Base-by-base conservation (phyloP, 30 jellyfish, hydroid and myxozoan genomes). In the Catostylus mosaicus region DNA sequence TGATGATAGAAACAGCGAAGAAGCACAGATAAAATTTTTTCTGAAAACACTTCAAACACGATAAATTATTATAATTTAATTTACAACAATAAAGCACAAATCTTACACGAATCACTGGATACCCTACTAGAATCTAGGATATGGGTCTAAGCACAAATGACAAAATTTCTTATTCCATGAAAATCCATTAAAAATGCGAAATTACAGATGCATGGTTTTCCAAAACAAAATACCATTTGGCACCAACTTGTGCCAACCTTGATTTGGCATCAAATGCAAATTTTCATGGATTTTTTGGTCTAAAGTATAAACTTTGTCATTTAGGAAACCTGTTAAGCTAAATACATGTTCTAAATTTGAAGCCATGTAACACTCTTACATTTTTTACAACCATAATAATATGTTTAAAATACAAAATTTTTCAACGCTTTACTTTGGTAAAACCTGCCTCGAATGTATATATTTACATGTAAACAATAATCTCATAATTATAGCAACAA, bases 31-130 rank as follows among this genome's bases (percentile, higher is more conserved):
- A 30, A 72, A 40, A 26, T 22, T 38, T 22, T 40, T 38, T 40
- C 67, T 72, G 68, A 72, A 32, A 72, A 47, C 83, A 26, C n/a
- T 70, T 45, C 83, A 72, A 69, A 47, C 83, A 40, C 27, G 52
- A 72, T 72, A 72, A 40, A 40, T 72, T 52, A 26, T 38, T 8
- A 24, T 31, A 29, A 31, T 45, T 35, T 72, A 6, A 38, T 46
- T 46, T n/a, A 47, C 31, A 30, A 12, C 36, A 65, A 65, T 52
- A 65, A 29, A 30, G 51, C 51, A 26, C 27, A 61, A 43, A 30
- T n/a, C n/a, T n/a, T n/a, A n/a, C n/a, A n/a, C n/a, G 77, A 26
- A 22, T 30, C 54, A 43, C 51, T 65, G 77, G 33, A 29, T 40
- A 72, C 83, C 83, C 83, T 40, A 16, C 26, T n/a, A 14, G 30